phyloP scores from a whole-genome alignment of 2,113 vertebrate genomes.

The Callospermophilus lateralis region DNA sequence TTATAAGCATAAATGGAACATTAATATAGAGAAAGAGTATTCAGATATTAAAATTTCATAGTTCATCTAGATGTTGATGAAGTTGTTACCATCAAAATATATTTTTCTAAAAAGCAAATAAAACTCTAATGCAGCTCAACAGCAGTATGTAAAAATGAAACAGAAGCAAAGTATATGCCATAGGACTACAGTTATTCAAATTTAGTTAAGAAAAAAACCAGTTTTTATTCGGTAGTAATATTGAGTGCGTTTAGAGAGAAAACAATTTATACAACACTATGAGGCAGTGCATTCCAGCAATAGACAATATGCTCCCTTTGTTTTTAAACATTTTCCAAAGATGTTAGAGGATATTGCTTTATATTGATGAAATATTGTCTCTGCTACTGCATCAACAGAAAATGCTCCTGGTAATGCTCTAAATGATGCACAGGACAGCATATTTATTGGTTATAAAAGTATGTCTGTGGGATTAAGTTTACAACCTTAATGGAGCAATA shows the following conservation, averaged over 20 bases:
- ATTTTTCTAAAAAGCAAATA: constrained; percentile 65
- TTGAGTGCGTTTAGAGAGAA: neutral
- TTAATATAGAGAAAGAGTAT: constrained; percentile 59
- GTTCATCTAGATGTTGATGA: constrained; percentile 61
- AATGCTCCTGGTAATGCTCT: constrained; percentile 56
- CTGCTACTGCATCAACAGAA: constrained; percentile 41
- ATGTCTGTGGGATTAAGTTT: constrained; percentile 69
- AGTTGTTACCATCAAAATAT: constrained; percentile 49
- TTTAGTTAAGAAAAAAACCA: constrained; percentile 53
- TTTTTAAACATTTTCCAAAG: constrained; percentile 64
- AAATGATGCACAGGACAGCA: constrained; percentile 39
- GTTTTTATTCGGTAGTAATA: constrained; percentile 56
- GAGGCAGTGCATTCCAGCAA: neutral
- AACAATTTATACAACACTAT: constrained; percentile 30
- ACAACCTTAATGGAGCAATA: constrained; percentile 73
- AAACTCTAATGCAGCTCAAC: constrained; percentile 46
- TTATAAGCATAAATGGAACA: constrained; percentile 69
- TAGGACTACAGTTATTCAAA: constrained; percentile 20
- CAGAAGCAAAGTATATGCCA: neutral
- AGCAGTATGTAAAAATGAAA: constrained; percentile 63
- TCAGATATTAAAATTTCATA: constrained; percentile 70
- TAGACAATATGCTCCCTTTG: neutral
- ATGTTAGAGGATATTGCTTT: constrained; percentile 41
- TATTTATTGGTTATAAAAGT: constrained; percentile 75
- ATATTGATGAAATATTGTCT: constrained; percentile 44